Base-by-base conservation (phyloP, 2,797 vertebrate species). In the Rhinatrema bivittatum region DNA sequence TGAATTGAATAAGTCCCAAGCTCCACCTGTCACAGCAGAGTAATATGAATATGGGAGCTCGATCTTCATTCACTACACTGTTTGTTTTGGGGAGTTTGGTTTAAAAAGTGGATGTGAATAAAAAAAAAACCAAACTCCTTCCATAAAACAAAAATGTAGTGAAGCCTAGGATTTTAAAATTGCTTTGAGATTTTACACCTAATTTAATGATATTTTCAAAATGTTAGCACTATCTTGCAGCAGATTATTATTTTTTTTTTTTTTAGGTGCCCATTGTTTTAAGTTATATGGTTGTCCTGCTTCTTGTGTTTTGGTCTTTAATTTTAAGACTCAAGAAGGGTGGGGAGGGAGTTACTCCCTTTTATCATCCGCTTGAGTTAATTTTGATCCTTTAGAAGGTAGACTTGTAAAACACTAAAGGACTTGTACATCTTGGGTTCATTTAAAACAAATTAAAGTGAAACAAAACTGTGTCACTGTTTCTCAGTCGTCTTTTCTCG, bases 181-280 rank as follows among this genome's bases (percentile, higher is more conserved):
- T 18, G 28, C 18, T 36, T 35, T 20, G 15, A 18, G 1, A 0
- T 27, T 55, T 62, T 49, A 16, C 33, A 46, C 52, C 2, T 26
- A 44, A 53, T 41, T 23, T 42, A 65, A 50, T 32, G 45, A 54
- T 47, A 37, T 32, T 39, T 28, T 43, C 62, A 76, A n/a, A n/a
- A n/a, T n/a, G n/a, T n/a, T n/a, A n/a, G n/a, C n/a, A 61, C 56
- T 72, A 60, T 52, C 61, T 60, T 64, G 56, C 67, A 69, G 71
- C 69, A 65, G 18, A 65, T 76, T 67, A 68, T 70, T 68, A 56
- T n/a, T n/a, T n/a, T n/a, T n/a, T n/a, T n/a, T n/a, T n/a, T n/a
- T n/a, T n/a, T n/a, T n/a, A n/a, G n/a, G n/a, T n/a, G n/a, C n/a
- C n/a, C n/a, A n/a, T n/a, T n/a, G n/a, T n/a, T n/a, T n/a, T n/a